These are phyloP conservation scores for Choreutis nemorana DNA, from an alignment of 2,888 invertebrate genomes.

Conservation along the genomic window DNA sequence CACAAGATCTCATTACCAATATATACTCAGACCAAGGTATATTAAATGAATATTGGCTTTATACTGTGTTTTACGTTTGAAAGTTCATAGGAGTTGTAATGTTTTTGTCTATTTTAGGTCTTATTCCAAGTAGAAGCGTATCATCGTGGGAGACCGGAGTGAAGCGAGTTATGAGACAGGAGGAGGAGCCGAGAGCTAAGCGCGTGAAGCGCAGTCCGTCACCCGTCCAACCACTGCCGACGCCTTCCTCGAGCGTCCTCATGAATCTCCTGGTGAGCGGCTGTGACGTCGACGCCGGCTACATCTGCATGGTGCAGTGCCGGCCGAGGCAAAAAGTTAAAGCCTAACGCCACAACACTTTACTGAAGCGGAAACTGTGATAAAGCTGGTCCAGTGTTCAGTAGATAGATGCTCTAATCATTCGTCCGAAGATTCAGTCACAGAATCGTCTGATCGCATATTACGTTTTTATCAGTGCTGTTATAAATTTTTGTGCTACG, in stretches of 20 bases:
- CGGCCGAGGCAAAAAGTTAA: conserved; percentile 61
- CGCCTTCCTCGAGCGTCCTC: conserved; percentile 81
- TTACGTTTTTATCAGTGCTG: too few species aligned
- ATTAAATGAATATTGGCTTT: too few species aligned
- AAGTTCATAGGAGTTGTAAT: neutral
- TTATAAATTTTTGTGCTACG: too few species aligned
- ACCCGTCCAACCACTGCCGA: conserved; percentile 28
- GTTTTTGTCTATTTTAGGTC: conserved; percentile 25
- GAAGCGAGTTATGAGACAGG: conserved; percentile 45
- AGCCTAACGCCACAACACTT: conserved; percentile 33
- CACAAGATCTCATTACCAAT: conserved; percentile 57
- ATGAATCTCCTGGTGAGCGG: conserved; percentile 96
- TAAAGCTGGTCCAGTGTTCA: conserved; percentile 59
- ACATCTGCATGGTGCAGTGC: conserved; percentile 82
- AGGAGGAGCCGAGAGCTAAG: conserved; percentile 46
- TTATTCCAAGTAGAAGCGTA: conserved; percentile 46
- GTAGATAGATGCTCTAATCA: conserved; percentile 25
- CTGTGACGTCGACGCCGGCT: conserved; percentile 93
- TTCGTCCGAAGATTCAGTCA: too few species aligned
- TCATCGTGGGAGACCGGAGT: conserved; percentile 46
- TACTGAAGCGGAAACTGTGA: conserved; percentile 46
- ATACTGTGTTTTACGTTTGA: neutral
- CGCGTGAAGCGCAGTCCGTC: conserved; percentile 49
- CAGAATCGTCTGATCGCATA: too few species aligned
- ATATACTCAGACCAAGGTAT: conserved; percentile 56